Evolutionary conservation across 2,888 invertebrate genomes (phyloP), one percentile per base, ranked within the genome.

Genomic region (Cyaniris semiargus): DNA sequence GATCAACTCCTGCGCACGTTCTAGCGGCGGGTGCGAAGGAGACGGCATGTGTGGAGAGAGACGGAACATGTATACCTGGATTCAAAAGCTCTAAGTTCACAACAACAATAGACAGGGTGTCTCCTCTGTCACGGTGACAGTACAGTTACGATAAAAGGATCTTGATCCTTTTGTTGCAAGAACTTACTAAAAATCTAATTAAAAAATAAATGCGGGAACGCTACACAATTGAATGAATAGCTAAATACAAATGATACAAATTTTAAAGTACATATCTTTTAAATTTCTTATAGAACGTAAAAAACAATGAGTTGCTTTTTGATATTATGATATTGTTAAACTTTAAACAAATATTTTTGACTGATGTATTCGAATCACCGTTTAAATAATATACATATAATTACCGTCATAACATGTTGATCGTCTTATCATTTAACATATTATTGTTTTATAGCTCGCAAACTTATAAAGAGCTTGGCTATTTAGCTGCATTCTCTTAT

Each of bases 1-100:
- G 85, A 88, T 86, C 89, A 83, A 90, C 93, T 92, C 92, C 88
- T 89, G 91, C 93, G 90, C 92, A 89, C 83, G 85, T 84, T 87
- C 85, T 84, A 85, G 85, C 85, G 83, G 84, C 84, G 86, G 82
- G 91, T 84, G 86, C 79, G 87, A 89, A 85, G 79, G 88, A 87
- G 90, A 90, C 23, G 79, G 78, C 78, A 80, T 48, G 79, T 81
- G 80, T 44, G 80, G 86, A 88, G 79, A 83, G 85, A 86, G 88
- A 92, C 81, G 83, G 82, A 86, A 85, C 78, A 83, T 81, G 78
- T 77, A 81, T 87, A 89, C 90, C 91, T 91, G 92, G 86, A 89
- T 88, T 88, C 86, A 88, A 90, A 91, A 91, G 91, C 90, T 92
- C 83, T 81, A 88, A 81, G 79, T 81, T 81, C 79, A 74, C 27